Percentiles rank a stretch among this genome's conserved stretches.
Conservation (phyloP, 2,113 vertebrate genomes). For the Podarcis cretensis region DNA sequence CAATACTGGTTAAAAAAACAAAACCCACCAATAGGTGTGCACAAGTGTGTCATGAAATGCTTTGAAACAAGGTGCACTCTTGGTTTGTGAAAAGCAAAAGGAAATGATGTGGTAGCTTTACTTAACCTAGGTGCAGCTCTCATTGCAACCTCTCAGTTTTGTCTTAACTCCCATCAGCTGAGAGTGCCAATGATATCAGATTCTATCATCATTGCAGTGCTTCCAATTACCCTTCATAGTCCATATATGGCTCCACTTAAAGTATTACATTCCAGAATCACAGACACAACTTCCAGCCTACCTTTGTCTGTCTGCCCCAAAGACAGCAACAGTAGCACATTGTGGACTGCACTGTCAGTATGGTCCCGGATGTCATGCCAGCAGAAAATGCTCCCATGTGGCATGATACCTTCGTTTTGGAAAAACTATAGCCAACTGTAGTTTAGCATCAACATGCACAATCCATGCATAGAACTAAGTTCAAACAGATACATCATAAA, state of each 20-base stretch:
- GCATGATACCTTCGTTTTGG: not conserved
- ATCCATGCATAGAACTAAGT: not conserved
- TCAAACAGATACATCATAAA: not conserved
- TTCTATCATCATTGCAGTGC: not conserved
- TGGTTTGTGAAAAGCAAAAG: not conserved
- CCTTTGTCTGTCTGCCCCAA: not conserved
- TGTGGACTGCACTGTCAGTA: not conserved
- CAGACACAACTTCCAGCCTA: not conserved
- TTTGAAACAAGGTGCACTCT: not conserved
- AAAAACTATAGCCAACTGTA: not conserved
- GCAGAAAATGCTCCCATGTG: not conserved
- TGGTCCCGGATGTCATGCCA: not conserved
- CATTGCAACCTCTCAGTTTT: not conserved
- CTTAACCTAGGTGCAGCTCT: not conserved
- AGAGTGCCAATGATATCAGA: not conserved
- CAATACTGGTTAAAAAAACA: too few relatives aligned
- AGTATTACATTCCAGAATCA: constrained; percentile 3
- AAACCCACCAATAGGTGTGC: too few relatives aligned
- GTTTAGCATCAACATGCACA: not conserved
- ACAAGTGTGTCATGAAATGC: not conserved
- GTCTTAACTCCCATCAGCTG: not conserved
- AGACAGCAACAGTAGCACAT: not conserved
- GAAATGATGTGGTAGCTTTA: not conserved
- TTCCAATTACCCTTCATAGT: not conserved
- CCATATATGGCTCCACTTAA: not conserved